Percentiles rank a stretch among this genome's conserved stretches.
phyloP scores from a whole-genome alignment of 2,888 invertebrate genomes.

The Galerucella pusilla region DNA sequence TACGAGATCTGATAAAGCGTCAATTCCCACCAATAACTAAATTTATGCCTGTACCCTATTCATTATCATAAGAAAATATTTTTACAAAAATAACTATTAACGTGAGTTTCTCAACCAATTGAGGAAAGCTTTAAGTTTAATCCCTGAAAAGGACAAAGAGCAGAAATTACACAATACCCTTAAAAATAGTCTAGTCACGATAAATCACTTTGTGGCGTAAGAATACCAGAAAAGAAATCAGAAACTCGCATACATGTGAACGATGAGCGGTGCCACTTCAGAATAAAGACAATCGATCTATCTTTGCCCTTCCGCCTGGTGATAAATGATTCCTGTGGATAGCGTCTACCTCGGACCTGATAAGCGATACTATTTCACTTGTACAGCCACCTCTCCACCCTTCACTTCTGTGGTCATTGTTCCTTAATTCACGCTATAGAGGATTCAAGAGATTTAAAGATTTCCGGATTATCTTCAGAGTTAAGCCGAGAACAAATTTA shows the following conservation, averaged over 20 bases:
- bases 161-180: constrained; percentile 42
- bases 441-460: constrained; percentile 24
- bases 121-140: too few species aligned
- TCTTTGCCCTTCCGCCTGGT: constrained; percentile 56
- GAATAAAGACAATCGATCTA: constrained; percentile 60
- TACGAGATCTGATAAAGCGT: too few species aligned
- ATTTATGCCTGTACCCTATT: too few species aligned
- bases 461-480: neutral
- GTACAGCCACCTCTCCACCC: constrained; percentile 21
- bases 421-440: constrained; percentile 8
- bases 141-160: neutral
- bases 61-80: too few species aligned
- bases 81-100: too few species aligned
- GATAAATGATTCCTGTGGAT: constrained; percentile 60
- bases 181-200: constrained; percentile 47
- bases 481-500: constrained; percentile 4
- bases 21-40: too few species aligned
- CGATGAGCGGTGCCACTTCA: constrained; percentile 59
- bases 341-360: constrained; percentile 43
- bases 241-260: constrained; percentile 56
- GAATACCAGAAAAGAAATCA: constrained; percentile 54
- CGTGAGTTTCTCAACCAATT: too few species aligned
- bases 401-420: constrained; percentile 22
- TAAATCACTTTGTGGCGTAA: constrained; percentile 47
- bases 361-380: constrained; percentile 42